Conservation (phyloP, 2,888 invertebrate genomes). For the Meta bourneti region DNA sequence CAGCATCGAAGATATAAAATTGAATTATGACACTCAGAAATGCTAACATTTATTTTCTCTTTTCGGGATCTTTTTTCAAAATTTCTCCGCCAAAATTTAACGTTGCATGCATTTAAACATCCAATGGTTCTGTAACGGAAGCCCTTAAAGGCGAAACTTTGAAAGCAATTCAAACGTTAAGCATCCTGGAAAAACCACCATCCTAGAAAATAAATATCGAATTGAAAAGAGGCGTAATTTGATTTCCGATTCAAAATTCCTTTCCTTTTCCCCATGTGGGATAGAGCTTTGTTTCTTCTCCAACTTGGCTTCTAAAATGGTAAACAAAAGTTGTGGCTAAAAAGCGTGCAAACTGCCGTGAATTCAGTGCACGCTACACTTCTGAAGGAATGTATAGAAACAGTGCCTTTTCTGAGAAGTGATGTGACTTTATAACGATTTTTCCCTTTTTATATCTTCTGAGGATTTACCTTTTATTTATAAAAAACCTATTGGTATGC, state of each 20-base stretch:
- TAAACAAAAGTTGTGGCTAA: constrained; percentile 39
- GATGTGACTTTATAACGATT: background rate
- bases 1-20: constrained; percentile 3
- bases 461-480: background rate
- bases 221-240: constrained; percentile 56
- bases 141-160: constrained; percentile 24
- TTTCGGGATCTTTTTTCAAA: constrained; percentile 1
- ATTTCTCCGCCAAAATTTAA: background rate
- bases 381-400: constrained; percentile 21
- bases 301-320: constrained; percentile 32
- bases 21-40: constrained; percentile 23
- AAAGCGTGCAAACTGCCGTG: constrained; percentile 7
- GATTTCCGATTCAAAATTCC: constrained; percentile 60
- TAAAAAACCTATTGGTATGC: background rate
- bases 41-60: constrained; percentile 11
- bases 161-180: constrained; percentile 39
- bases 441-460: background rate
- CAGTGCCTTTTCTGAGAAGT: constrained; percentile 8
- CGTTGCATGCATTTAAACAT: constrained; percentile 41
- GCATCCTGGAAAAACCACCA: background rate
- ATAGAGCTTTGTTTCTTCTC: constrained; percentile 24
- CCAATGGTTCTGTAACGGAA: constrained; percentile 15
- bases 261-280: background rate
- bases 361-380: constrained; percentile 20
- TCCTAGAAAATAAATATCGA: constrained; percentile 52